Conservation (phyloP, 2,797 vertebrate genomes). For the Neopelma chrysocephalum region DNA sequence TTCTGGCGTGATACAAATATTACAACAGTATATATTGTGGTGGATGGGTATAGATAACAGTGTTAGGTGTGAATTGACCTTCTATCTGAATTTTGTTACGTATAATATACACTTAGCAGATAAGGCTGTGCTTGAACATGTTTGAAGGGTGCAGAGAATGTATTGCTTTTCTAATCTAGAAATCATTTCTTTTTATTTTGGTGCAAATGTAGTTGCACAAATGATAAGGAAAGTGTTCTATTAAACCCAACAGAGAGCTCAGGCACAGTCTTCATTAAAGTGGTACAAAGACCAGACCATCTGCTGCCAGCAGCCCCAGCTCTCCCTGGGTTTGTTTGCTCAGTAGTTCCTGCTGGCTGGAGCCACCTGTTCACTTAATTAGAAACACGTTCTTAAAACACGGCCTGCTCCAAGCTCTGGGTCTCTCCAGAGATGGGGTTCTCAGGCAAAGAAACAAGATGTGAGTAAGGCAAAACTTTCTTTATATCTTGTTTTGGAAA, state of each 20-base stretch:
- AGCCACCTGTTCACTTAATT: slow-evolving; percentile 71
- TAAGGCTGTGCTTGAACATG: not conserved
- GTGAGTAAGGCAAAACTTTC: not conserved
- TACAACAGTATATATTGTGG: not conserved
- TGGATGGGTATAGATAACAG: not conserved
- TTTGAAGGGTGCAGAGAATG: not conserved
- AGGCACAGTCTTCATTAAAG: slow-evolving; percentile 56
- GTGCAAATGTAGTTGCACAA: not conserved
- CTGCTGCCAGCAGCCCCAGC: slow-evolving; percentile 56
- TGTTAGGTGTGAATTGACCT: not conserved
- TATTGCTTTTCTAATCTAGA: not conserved
- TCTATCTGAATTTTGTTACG: not conserved
- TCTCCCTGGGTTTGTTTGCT: slow-evolving; percentile 66
- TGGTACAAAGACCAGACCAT: slow-evolving; percentile 62
- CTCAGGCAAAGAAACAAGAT: not conserved
- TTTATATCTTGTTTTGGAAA: not conserved
- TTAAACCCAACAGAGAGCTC: slow-evolving; percentile 39
- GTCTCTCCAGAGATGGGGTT: not conserved
- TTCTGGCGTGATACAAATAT: not conserved
- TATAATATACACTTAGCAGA: not conserved
- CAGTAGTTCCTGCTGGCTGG: slow-evolving; percentile 50
- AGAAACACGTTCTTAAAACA: slow-evolving; percentile 44
- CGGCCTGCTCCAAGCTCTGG: not conserved
- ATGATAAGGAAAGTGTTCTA: not conserved
- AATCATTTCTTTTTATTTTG: not conserved